Evolutionary conservation across 2,797 vertebrate species (phyloP).

Genomic region (Pempheris klunzingeri): DNA sequence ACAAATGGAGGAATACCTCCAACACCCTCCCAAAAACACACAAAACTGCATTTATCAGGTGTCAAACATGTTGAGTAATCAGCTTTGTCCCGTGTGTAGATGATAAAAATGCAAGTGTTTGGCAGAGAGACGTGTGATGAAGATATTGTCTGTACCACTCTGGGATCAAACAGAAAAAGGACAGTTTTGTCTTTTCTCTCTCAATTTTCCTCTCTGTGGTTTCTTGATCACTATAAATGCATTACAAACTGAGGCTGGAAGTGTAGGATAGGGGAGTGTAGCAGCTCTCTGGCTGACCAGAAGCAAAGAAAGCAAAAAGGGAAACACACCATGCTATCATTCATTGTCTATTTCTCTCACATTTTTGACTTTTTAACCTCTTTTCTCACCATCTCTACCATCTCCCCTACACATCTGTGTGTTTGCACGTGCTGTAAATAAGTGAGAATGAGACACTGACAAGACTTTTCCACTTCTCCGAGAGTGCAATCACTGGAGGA

Average conservation of each 20-base stretch:
- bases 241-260: slow-evolving; percentile 17
- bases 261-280: background rate
- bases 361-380: slow-evolving; percentile 16
- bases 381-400: background rate
- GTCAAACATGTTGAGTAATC: slow-evolving; percentile 42
- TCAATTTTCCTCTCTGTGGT: background rate
- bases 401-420: slow-evolving; percentile 9
- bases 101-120: slow-evolving; percentile 30
- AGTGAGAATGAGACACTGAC: slow-evolving; percentile 18
- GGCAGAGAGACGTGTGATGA: slow-evolving; percentile 37
- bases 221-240: slow-evolving; percentile 13
- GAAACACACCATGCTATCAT: background rate
- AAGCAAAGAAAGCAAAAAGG: background rate
- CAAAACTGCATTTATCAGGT: slow-evolving; percentile 27
- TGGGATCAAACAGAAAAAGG: slow-evolving; percentile 32
- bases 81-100: slow-evolving; percentile 26
- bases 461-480: slow-evolving; percentile 1
- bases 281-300: background rate
- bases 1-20: slow-evolving; percentile 7
- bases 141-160: slow-evolving; percentile 35
- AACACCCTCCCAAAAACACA: background rate
- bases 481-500: background rate
- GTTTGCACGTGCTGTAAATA: slow-evolving; percentile 14
- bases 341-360: background rate
- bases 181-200: slow-evolving; percentile 39